Evolutionary conservation across 2,113 vertebrate genomes (phyloP).

Genomic region (Cyprinodon tularosa): DNA sequence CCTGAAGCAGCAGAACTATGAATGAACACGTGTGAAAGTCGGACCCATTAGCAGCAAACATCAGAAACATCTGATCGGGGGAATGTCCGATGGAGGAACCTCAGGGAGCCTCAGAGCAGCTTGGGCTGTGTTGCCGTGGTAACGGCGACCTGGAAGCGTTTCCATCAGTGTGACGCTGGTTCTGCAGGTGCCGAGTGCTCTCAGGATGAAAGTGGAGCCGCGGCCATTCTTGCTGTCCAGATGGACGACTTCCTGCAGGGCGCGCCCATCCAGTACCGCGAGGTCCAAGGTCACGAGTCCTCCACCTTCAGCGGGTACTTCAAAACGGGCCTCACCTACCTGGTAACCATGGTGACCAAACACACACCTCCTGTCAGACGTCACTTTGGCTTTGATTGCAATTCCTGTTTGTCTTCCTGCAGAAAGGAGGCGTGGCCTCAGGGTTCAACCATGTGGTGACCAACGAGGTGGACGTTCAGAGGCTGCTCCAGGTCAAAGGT

Average conservation of each 20-base stretch:
- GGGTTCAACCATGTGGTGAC: conserved; percentile 87
- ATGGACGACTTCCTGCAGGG: conserved; percentile 88
- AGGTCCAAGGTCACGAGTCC: conserved; percentile 88
- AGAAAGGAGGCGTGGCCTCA: conserved; percentile 91
- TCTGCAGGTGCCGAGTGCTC: conserved; percentile 84
- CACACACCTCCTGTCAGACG: neutral
- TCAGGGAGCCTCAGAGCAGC: too few relatives aligned
- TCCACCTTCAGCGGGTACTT: conserved; percentile 87
- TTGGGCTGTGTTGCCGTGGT: too few relatives aligned
- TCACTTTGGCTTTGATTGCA: neutral
- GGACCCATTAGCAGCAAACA: too few relatives aligned
- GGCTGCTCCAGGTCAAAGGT: conserved; percentile 89
- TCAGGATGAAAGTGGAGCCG: conserved; percentile 87
- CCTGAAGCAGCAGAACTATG: too few relatives aligned
- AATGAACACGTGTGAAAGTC: too few relatives aligned
- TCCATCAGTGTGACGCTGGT: neutral
- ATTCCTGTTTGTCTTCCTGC: conserved; percentile 11
- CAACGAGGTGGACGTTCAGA: conserved; percentile 81
- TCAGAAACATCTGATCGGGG: too few relatives aligned
- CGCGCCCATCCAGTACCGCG: conserved; percentile 84
- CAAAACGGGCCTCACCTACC: conserved; percentile 90
- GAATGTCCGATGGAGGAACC: too few relatives aligned
- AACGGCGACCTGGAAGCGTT: too few relatives aligned
- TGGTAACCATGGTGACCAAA: conserved; percentile 65
- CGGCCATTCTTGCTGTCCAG: conserved; percentile 89